Evolutionary conservation across 2,113 vertebrate species (phyloP), one percentile per base, ranked within the genome.

Genomic region (Reinhardtius hippoglossoides): DNA sequence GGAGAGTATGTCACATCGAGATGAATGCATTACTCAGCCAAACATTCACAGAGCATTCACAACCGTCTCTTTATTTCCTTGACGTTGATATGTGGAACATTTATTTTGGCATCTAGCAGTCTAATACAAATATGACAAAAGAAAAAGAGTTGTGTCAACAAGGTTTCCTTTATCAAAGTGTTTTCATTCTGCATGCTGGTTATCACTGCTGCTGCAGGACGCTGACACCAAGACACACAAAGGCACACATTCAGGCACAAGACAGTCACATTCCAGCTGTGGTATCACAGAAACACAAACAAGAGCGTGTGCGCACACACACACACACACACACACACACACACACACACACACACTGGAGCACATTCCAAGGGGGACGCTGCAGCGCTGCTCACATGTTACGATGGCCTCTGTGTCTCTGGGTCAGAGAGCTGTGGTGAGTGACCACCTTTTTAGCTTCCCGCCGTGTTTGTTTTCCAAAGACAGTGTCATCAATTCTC

Each of bases 401-500:
- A 87, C 89, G 8, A 48, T 89, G 88, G 90, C 92, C 90, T 74
- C 82, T 50, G 67, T 4, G 60, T 90, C 86, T 92, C 81, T 86
- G 93, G 94, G 91, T 95, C 93, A 94, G 59, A 72, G 91, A 85
- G 42, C 77, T 67, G 83, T 86, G 90, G 74, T 93, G 93, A 94
- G 86, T 90, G 94, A 94, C 82, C 83, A 88, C 83, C 91, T 93
- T 92, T 93, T 92, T 80, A 92, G 90, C 84, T 87, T 75, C 79
- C 87, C 77, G 81, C 84, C 86, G n/a, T 90, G 91, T 94, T 92
- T 91, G 89, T 90, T 94, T 92, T 94, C 90, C 77, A 78, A 88
- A 91, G 90, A 87, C 90, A 83, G 90, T 88, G 90, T 92, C 91
- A 92, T 93, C 92, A 89, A 90, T 94, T 94, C 91, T 92, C 78